A percentile compares a stretch with the other conserved stretches of the same genome.
phyloP scores from a whole-genome alignment of 1,140 invertebrate genomes.

The Rhyacophila brunnea region DNA sequence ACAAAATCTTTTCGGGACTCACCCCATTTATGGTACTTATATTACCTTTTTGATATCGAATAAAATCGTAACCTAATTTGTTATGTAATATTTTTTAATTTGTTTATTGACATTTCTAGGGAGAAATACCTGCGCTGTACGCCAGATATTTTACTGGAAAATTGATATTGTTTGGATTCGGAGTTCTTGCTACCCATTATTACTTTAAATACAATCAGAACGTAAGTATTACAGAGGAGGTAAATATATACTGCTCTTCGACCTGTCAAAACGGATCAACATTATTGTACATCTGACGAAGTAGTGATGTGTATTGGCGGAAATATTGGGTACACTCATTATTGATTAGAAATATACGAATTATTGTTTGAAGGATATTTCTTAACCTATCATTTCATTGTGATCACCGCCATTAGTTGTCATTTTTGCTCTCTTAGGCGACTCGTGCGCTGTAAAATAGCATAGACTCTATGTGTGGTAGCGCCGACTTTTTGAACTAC shows the following conservation, averaged over 20 bases:
- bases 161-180: constrained; percentile 51
- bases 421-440: no score
- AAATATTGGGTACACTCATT: no score
- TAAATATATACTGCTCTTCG: no score
- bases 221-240: no score
- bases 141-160: constrained; percentile 66
- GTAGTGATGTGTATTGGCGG: no score
- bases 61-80: not conserved
- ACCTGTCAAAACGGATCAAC: no score
- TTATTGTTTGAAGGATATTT: not conserved
- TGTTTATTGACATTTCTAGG: constrained; percentile 49
- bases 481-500: no score
- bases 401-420: no score
- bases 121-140: constrained; percentile 50
- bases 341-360: not conserved
- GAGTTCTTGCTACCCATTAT: constrained; percentile 60
- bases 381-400: not conserved
- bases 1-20: constrained; percentile 60
- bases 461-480: no score
- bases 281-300: no score
- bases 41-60: constrained; percentile 3
- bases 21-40: constrained; percentile 58
- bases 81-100: not conserved
- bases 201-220: constrained; percentile 78
- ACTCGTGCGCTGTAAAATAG: no score